Conservation (phyloP, 2,113 vertebrate species). For the Pedionomus torquatus region DNA sequence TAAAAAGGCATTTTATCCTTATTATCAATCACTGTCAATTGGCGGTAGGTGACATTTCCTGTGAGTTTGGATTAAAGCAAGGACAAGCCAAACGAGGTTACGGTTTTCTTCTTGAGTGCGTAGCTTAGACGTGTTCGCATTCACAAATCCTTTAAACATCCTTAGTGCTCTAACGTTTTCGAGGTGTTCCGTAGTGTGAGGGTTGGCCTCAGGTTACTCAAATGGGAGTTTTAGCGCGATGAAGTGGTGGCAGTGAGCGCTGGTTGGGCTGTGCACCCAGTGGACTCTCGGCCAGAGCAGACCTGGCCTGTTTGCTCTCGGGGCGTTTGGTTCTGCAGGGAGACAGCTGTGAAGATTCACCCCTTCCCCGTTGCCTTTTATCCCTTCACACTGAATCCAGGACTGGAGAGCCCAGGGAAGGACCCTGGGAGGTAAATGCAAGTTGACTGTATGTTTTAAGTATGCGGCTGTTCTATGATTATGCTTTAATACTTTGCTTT, state of each 20-base stretch:
- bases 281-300: not conserved
- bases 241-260: not conserved
- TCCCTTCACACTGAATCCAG: not conserved
- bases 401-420: not conserved
- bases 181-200: not conserved
- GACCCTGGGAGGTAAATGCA: not conserved
- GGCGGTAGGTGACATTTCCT: not conserved
- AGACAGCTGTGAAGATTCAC: not conserved
- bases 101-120: not conserved
- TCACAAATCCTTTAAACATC: conserved; percentile 15
- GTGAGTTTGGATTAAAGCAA: not conserved
- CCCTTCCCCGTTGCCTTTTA: not conserved
- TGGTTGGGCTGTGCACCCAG: not conserved
- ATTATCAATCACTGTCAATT: not conserved
- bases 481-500: conserved; percentile 11
- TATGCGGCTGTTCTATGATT: not conserved
- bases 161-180: not conserved
- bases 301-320: not conserved
- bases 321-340: not conserved
- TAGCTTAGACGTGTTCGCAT: not conserved
- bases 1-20: not conserved
- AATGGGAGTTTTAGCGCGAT: not conserved
- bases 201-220: not conserved
- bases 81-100: not conserved
- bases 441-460: not conserved